Conservation (phyloP, 2,888 invertebrate species). For the Drosophila austrosaltans region DNA sequence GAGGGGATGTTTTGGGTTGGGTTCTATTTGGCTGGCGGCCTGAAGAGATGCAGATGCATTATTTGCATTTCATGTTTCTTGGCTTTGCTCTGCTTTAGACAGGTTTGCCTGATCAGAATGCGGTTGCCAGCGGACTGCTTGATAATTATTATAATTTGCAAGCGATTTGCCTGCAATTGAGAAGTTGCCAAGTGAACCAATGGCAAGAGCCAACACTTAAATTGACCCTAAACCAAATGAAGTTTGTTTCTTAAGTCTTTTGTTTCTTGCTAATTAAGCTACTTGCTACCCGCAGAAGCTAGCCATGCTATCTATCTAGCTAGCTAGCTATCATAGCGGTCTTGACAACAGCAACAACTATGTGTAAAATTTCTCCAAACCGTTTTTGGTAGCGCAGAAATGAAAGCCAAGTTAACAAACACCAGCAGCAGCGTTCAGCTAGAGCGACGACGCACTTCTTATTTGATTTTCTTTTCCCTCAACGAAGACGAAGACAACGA, state of each 20-base stretch:
- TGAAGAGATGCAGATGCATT: constrained; percentile 53
- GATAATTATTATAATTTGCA: constrained; percentile 74
- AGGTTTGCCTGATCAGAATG: constrained; percentile 39
- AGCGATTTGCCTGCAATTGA: constrained; percentile 51
- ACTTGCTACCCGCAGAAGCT: constrained; percentile 52
- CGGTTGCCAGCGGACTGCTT: constrained; percentile 36
- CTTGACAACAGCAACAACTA: constrained; percentile 33
- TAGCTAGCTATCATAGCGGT: constrained; percentile 29
- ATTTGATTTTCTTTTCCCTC: constrained; percentile 53
- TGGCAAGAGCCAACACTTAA: constrained; percentile 35
- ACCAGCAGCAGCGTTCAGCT: constrained; percentile 44
- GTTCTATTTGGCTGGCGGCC: constrained; percentile 42
- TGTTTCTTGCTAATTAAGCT: constrained; percentile 60
- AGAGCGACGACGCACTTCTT: constrained; percentile 67
- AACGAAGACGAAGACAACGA: constrained; percentile 29
- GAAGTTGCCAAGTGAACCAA: constrained; percentile 50
- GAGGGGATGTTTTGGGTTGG: not conserved
- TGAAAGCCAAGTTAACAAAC: constrained; percentile 60
- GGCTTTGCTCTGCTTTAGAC: constrained; percentile 47
- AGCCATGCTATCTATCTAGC: constrained; percentile 18
- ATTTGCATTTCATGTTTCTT: constrained; percentile 69
- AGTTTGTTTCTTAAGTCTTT: constrained; percentile 66
- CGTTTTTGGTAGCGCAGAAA: constrained; percentile 74
- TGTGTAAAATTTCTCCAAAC: constrained; percentile 69
- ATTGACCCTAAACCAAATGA: constrained; percentile 24